Percentiles rank a stretch among this genome's conserved stretches.
phyloP scores from a whole-genome alignment of 2,113 vertebrate genomes.

The Thinocorus orbignyianus region DNA sequence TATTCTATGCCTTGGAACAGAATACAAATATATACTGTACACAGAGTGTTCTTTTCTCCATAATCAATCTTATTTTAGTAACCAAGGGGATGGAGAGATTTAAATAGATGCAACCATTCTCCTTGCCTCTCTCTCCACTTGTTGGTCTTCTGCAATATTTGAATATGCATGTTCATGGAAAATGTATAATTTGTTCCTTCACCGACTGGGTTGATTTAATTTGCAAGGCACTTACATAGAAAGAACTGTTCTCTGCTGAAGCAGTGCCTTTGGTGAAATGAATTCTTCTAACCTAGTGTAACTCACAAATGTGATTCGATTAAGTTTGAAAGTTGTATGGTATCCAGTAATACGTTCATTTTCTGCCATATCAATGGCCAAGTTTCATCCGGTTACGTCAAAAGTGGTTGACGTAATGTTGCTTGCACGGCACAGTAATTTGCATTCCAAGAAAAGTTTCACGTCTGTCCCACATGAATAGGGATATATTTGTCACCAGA shows the following conservation, averaged over 20 bases:
- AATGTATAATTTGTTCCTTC: slow-evolving; percentile 25
- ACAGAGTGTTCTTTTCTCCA: slow-evolving; percentile 15
- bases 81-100: slow-evolving; percentile 45
- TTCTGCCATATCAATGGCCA: background rate
- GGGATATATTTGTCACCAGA: background rate
- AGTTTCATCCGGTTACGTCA: background rate
- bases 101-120: slow-evolving; percentile 29
- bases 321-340: background rate
- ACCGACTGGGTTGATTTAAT: slow-evolving; percentile 51
- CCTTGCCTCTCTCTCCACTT: background rate
- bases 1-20: background rate
- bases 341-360: background rate
- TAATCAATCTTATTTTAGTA: slow-evolving; percentile 27
- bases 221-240: slow-evolving; percentile 43
- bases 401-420: background rate
- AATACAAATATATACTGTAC: background rate
- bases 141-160: slow-evolving; percentile 56
- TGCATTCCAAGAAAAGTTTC: background rate
- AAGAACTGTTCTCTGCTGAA: slow-evolving; percentile 34
- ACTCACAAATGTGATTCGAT: slow-evolving; percentile 19
- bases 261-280: slow-evolving; percentile 41
- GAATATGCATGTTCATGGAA: slow-evolving; percentile 59
- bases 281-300: slow-evolving; percentile 44
- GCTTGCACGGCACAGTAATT: background rate
- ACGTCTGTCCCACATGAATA: background rate